Evolutionary conservation across 2,888 invertebrate genomes (phyloP).

Genomic region (Tricholauxania praeusta): DNA sequence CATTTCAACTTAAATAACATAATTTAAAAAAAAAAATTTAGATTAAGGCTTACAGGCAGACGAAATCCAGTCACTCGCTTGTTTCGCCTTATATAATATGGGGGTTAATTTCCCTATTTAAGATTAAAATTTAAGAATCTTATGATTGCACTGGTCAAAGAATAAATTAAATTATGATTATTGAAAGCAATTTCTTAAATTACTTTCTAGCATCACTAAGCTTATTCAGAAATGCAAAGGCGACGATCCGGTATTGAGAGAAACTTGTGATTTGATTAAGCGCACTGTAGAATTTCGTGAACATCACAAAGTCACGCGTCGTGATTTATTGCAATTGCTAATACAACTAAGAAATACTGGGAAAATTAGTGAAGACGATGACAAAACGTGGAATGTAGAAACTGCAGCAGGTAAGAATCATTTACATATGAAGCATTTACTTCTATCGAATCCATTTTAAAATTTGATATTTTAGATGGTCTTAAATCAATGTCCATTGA

Average conservation of each 20-base stretch:
- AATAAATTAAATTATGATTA: too few species aligned
- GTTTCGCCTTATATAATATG: too few species aligned
- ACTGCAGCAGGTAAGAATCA: conserved; percentile 49
- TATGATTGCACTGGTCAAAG: too few species aligned
- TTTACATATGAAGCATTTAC: not conserved
- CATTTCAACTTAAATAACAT: too few species aligned
- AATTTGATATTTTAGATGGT: conserved; percentile 33
- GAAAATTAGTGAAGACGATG: conserved; percentile 60
- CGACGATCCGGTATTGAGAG: conserved; percentile 49
- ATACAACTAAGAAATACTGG: conserved; percentile 68
- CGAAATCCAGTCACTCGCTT: too few species aligned
- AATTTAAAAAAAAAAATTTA: too few species aligned
- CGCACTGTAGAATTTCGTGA: conserved; percentile 67
- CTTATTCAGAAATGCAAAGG: conserved; percentile 51
- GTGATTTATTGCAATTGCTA: conserved; percentile 69
- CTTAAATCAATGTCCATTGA: conserved; percentile 63
- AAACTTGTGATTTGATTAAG: conserved; percentile 64
- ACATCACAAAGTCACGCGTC: conserved; percentile 63
- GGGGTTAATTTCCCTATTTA: too few species aligned
- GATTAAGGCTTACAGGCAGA: too few species aligned
- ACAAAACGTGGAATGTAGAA: conserved; percentile 57
- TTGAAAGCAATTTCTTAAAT: too few species aligned
- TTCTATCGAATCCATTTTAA: too few species aligned
- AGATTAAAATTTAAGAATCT: too few species aligned
- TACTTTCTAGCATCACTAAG: conserved; percentile 50